A percentile compares a stretch with the other conserved stretches of the same genome.
Conservation (phyloP, 2,113 vertebrate genomes). For the Chionis minor region DNA sequence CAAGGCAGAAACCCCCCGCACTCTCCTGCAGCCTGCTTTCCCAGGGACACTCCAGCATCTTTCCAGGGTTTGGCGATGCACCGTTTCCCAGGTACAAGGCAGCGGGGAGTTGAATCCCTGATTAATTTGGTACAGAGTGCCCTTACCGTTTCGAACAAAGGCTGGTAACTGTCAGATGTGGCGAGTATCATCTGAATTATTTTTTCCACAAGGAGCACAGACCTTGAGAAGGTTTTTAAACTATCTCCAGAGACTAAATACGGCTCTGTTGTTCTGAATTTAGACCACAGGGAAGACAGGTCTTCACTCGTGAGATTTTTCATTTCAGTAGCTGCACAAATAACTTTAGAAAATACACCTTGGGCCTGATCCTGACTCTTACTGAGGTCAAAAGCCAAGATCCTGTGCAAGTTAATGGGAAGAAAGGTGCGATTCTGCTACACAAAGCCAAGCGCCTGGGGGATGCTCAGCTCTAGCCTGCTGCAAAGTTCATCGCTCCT, state of each 20-base stretch:
- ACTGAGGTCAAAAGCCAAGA: neutral
- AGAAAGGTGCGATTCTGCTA: neutral
- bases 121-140: neutral
- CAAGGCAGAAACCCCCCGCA: neutral
- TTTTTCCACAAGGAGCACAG: neutral
- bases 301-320: neutral
- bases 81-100: neutral
- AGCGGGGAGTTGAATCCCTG: neutral
- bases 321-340: neutral
- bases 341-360: neutral
- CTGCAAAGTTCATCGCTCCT: neutral
- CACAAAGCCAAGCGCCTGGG: neutral
- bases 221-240: slow-evolving; percentile 34
- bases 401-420: neutral
- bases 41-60: neutral
- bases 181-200: neutral
- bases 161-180: neutral
- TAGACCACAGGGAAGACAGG: neutral
- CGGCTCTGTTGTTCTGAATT: neutral
- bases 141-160: neutral
- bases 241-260: slow-evolving; percentile 1
- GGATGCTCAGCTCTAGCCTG: neutral
- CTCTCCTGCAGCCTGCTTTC: neutral
- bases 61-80: neutral
- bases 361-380: neutral